Conservation (phyloP, 2,888 invertebrate genomes). For the Abscondita cerata region DNA sequence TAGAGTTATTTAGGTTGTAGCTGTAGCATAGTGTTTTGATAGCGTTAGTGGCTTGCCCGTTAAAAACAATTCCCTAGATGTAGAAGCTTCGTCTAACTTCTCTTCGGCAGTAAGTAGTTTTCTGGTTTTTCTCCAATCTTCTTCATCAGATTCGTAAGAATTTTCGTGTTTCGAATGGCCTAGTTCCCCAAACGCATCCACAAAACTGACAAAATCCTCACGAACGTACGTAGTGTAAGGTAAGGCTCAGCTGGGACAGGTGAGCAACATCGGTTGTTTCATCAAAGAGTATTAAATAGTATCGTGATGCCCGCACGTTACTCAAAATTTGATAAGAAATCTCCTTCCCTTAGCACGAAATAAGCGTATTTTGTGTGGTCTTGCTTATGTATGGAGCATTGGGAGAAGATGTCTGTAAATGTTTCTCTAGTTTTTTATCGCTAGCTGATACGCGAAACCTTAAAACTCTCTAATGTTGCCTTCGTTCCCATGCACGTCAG, state of each 20-base stretch:
- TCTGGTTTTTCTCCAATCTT: neutral
- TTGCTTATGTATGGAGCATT: conserved; percentile 15
- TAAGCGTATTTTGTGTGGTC: conserved; percentile 15
- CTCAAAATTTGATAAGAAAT: conserved; percentile 10
- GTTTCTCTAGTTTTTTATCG: too few species aligned
- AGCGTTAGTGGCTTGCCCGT: neutral
- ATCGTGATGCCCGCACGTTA: neutral
- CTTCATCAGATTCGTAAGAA: neutral
- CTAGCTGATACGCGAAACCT: neutral
- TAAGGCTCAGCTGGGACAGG: conserved; percentile 2
- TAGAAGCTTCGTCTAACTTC: neutral
- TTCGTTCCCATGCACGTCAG: neutral
- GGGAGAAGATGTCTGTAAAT: neutral
- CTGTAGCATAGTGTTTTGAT: neutral
- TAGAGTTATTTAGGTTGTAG: neutral
- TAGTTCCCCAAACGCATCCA: neutral
- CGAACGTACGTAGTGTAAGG: neutral
- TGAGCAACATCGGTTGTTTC: neutral
- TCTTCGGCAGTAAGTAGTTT: neutral
- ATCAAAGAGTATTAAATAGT: neutral
- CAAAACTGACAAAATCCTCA: neutral
- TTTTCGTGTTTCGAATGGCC: neutral
- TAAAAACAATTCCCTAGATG: neutral
- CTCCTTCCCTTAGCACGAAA: conserved; percentile 1
- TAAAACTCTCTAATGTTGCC: neutral